These are phyloP conservation scores for Hydrozoanthus gracilis DNA, from an alignment of 92 coral and sea anemone genomes.

Conservation along the genomic window DNA sequence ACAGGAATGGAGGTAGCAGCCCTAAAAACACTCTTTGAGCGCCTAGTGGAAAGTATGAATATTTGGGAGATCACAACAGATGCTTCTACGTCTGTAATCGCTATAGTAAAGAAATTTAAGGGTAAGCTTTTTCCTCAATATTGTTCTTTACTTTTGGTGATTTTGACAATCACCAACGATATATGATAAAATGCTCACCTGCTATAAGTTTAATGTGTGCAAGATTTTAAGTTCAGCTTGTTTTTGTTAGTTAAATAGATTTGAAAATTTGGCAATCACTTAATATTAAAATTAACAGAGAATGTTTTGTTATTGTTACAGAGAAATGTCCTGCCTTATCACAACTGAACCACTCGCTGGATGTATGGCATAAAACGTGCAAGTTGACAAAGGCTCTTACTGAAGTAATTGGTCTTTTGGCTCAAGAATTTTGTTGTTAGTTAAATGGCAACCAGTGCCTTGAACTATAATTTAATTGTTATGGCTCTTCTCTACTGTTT, in stretches of 20 bases:
- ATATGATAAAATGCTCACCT: background rate
- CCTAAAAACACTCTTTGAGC: background rate
- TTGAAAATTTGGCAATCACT: background rate
- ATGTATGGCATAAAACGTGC: constrained; percentile 52
- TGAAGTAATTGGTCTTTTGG: background rate
- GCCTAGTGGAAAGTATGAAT: background rate
- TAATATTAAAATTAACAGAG: background rate
- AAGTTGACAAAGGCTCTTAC: constrained; percentile 43
- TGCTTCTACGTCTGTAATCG: constrained; percentile 3
- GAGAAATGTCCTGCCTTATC: constrained; percentile 51
- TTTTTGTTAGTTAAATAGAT: background rate
- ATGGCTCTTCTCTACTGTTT: too few species aligned
- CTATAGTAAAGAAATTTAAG: background rate
- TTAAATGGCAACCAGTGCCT: too few species aligned
- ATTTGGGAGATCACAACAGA: constrained; percentile 11
- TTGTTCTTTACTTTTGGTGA: background rate
- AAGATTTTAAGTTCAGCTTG: background rate
- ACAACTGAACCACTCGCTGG: constrained; percentile 42
- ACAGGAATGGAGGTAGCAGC: constrained; percentile 40
- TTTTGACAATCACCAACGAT: background rate
- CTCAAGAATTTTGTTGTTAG: background rate
- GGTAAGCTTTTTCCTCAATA: background rate
- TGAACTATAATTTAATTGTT: too few species aligned
- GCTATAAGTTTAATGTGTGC: background rate
- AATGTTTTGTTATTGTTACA: constrained; percentile 1